A percentile compares a stretch with the other conserved stretches of the same genome.
These are phyloP conservation scores for Luperina nickerlii DNA, from an alignment of 2,888 invertebrate species.

Conservation along the genomic window DNA sequence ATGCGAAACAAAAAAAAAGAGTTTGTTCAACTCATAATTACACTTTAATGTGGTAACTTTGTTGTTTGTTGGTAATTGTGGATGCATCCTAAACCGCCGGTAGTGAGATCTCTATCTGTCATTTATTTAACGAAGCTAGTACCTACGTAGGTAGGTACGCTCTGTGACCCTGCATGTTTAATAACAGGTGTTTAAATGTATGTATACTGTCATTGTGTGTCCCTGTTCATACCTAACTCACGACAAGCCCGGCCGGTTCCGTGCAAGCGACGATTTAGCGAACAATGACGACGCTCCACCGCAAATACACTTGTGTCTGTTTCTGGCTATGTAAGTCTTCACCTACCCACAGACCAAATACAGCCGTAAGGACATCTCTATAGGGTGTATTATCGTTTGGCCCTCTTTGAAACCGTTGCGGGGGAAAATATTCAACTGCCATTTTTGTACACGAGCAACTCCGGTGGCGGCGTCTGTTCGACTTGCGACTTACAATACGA, in stretches of 20 bases:
- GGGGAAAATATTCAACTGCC: slow-evolving; percentile 89
- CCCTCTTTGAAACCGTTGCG: slow-evolving; percentile 72
- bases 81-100: slow-evolving; percentile 84
- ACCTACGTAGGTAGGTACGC: slow-evolving; percentile 81
- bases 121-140: slow-evolving; percentile 86
- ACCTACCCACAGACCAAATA: slow-evolving; percentile 64
- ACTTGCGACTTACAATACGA: slow-evolving; percentile 84
- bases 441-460: slow-evolving; percentile 89
- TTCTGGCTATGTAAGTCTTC: slow-evolving; percentile 85
- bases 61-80: slow-evolving; percentile 78
- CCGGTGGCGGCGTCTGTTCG: slow-evolving; percentile 90
- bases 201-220: slow-evolving; percentile 87
- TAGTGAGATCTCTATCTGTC: slow-evolving; percentile 86
- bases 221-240: slow-evolving; percentile 86
- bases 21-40: slow-evolving; percentile 81
- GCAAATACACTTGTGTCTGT: slow-evolving; percentile 86
- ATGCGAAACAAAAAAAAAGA: slow-evolving; percentile 57
- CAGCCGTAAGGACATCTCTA: slow-evolving; percentile 63
- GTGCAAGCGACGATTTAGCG: slow-evolving; percentile 90
- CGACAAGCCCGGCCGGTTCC: slow-evolving; percentile 89
- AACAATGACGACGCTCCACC: slow-evolving; percentile 89
- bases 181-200: slow-evolving; percentile 90
- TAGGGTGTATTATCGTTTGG: slow-evolving; percentile 72
- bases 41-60: slow-evolving; percentile 76
- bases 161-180: slow-evolving; percentile 87